phyloP scores from a whole-genome alignment of 2,888 invertebrate species.

The Malthinus flaveolus region DNA sequence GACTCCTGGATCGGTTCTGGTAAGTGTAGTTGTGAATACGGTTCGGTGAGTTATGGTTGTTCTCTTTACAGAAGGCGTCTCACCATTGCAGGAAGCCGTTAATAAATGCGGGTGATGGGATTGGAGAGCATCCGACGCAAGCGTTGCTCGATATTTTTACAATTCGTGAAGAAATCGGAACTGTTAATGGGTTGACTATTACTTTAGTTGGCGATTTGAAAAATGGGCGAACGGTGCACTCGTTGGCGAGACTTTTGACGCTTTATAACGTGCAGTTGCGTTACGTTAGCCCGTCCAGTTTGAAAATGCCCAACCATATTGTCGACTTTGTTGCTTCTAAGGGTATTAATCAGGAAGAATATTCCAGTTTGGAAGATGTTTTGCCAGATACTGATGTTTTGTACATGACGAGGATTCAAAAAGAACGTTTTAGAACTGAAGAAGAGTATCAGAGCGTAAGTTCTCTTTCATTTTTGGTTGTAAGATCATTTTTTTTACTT shows the following conservation, averaged over 20 bases:
- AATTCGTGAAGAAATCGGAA: conserved; percentile 97
- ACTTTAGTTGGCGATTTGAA: conserved; percentile 98
- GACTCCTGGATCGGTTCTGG: conserved; percentile 84
- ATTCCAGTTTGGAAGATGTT: conserved; percentile 78
- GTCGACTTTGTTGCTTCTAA: conserved; percentile 76
- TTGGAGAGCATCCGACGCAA: conserved; percentile 97
- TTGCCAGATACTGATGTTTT: conserved; percentile 93
- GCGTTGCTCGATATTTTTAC: conserved; percentile 97
- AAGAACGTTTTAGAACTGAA: conserved; percentile 82
- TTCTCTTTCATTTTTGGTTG: background rate
- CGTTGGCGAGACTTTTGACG: conserved; percentile 89
- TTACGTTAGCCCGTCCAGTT: conserved; percentile 85
- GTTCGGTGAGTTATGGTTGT: background rate
- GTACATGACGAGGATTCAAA: conserved; percentile 98
- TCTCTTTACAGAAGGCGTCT: conserved; percentile 71
- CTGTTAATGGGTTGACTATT: conserved; percentile 95
- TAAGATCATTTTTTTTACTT: background rate
- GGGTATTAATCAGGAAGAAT: conserved; percentile 77
- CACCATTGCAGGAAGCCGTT: conserved; percentile 84
- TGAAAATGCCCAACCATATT: conserved; percentile 92
- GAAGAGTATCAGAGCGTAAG: conserved; percentile 85
- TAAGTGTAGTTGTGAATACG: conserved; percentile 56
- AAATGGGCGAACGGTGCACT: conserved; percentile 98
- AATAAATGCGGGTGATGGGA: conserved; percentile 98
- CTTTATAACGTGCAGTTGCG: conserved; percentile 91